Evolutionary conservation across 2,888 invertebrate genomes (phyloP), one percentile per base, ranked within the genome.

Genomic region (Criorhina ranunculi): DNA sequence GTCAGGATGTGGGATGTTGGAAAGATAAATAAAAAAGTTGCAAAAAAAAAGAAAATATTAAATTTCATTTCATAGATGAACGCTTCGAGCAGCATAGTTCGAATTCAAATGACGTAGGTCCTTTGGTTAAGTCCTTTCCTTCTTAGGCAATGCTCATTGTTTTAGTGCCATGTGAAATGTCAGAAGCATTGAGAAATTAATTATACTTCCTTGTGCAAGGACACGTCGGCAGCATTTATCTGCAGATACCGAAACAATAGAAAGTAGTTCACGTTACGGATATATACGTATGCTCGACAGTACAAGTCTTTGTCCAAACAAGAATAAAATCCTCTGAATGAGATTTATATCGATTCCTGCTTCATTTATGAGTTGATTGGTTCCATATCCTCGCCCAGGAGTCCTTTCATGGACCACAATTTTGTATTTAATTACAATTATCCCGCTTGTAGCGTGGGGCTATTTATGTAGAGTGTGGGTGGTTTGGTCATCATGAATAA

Each of bases 191-290:
- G 60, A 55, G 42, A 31, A 62, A 42, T 73, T 78, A 73, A 83
- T 78, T 73, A 64, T 75, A 83, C 62, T 42, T 33, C 37, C 31
- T 59, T 62, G n/a, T 69, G 62, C 73, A 79, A 57, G 67, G 73
- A 73, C 78, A 73, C 31, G 59, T 12, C 33, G 35, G 24, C 49
- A 5, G 29, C 31, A 12, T 55, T 57, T 59, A 12, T 5, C 19
- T 3, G 37, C 9, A 40, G 17, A 6, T 2, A 33, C 5, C 15
- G 24, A 24, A 1, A 24, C 24, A 24, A 19, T 2, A 24, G 17
- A 29, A 19, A 53, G 4, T n/a, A 37, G 15, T 29, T 15, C 9
- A 29, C 15, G 37, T 51, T 31, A 53, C n/a, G n/a, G n/a, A n/a
- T n/a, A n/a, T n/a, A n/a, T n/a, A n/a, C n/a, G n/a, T 15, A 35